phyloP scores from a whole-genome alignment of 2,888 invertebrate species.

The Tridacna crocea region DNA sequence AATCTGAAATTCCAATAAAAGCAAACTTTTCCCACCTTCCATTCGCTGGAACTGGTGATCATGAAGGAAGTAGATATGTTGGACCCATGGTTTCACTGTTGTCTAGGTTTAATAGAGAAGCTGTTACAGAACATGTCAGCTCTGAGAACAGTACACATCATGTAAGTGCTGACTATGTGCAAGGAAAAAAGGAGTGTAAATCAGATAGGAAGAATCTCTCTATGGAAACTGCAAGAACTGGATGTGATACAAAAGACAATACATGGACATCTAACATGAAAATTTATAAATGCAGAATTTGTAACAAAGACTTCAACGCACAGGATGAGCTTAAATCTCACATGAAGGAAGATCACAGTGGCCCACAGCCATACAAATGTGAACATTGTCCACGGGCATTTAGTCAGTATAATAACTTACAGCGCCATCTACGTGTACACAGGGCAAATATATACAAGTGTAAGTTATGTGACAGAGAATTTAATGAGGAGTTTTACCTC shows the following conservation, averaged over 20 bases:
- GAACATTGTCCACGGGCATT: slow-evolving; percentile 66
- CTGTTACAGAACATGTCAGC: background rate
- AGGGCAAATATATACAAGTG: slow-evolving; percentile 64
- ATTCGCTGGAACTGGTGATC: background rate
- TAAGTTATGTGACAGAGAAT: slow-evolving; percentile 65
- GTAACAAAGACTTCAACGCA: slow-evolving; percentile 50
- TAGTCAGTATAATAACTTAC: slow-evolving; percentile 64
- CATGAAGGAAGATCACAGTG: slow-evolving; percentile 62
- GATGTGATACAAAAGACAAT: background rate
- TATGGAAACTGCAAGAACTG: background rate
- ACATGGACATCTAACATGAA: background rate
- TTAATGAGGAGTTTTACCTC: slow-evolving; percentile 67
- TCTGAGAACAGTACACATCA: background rate
- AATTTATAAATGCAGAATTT: slow-evolving; percentile 57
- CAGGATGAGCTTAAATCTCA: slow-evolving; percentile 60
- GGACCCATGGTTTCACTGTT: slow-evolving; percentile 47
- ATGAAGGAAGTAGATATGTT: slow-evolving; percentile 10
- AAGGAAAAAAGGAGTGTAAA: background rate
- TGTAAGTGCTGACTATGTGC: background rate
- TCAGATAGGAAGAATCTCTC: background rate
- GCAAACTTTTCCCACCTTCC: background rate
- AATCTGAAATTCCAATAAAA: background rate
- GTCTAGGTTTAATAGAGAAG: slow-evolving; percentile 36
- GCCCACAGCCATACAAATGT: slow-evolving; percentile 67
- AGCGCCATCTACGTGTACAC: slow-evolving; percentile 65